Base-by-base conservation (phyloP, 2,888 invertebrate species). In the Calameuta pallipes region DNA sequence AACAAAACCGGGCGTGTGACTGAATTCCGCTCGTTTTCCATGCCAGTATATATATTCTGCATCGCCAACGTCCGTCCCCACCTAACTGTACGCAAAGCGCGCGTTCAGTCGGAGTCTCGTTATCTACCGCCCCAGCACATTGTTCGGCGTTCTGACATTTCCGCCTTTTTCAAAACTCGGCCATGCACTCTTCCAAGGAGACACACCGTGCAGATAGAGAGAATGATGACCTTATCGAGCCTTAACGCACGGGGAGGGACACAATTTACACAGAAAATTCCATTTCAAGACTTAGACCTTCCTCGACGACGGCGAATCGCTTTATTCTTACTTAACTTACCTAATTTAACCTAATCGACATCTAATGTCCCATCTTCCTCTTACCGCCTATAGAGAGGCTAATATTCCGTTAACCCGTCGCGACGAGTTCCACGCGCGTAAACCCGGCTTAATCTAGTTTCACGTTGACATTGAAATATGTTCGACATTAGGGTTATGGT, bases 21-120 rank as follows among this genome's bases (percentile, higher is more conserved):
- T 88, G 88, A 88, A 88, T 85, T 86, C 84, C 83, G 83, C 84
- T 85, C 85, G 85, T 87, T 88, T 88, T 88, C 86, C 85, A 85
- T 56, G 83, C 87, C 86, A 86, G 85, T 88, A 88, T 88, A 56
- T 56, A 89, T 88, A 88, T 88, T 88, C 86, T 80, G 75, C 83
- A 83, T 87, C 84, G 86, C 83, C 34, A 71, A 33, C 71, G 71
- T 71, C 33, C 4, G 71, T 71, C 71, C 71, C 71, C 34, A 34
- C 71, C 71, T 31, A 71, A 34, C 33, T 34, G 33, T 23, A 34
- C 13, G 56, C 56, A 56, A 56, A 56, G 56, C 23, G 56, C 56
- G 56, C 56, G 56, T 56, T 56, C 81, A 81, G 80, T 80, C 81
- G 79, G 75, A 69, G n/a, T 74, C 35, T 80, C 81, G 81, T 86